Percentiles rank a stretch among this genome's conserved stretches.
Evolutionary conservation across 2,113 vertebrate species (phyloP).

Genomic region (Aplodontia rufa): DNA sequence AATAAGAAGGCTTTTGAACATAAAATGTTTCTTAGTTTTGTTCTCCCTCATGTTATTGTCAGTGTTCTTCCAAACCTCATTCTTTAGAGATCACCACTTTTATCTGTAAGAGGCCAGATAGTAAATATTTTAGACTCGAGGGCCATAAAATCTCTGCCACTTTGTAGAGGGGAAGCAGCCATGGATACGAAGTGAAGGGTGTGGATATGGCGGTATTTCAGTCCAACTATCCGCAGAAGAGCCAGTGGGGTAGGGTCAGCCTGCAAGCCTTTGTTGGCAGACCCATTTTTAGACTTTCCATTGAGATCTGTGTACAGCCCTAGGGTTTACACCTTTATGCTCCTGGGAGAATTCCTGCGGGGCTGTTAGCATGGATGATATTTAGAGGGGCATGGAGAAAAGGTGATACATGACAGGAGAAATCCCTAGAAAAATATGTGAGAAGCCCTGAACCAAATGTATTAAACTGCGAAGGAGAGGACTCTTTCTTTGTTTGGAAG

Average conservation of each 20-base stretch:
- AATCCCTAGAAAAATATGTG: neutral
- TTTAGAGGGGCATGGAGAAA: neutral
- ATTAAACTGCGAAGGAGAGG: neutral
- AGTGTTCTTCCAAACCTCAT: neutral
- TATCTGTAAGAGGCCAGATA: neutral
- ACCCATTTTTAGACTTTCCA: neutral
- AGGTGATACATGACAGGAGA: neutral
- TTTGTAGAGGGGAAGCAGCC: neutral
- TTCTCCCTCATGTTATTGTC: neutral
- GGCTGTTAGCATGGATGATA: neutral
- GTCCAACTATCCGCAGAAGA: neutral
- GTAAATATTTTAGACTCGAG: neutral
- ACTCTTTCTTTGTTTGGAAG: slow-evolving; percentile 7
- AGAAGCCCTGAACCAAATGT: neutral
- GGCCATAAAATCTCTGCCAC: neutral
- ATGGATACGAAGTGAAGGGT: neutral
- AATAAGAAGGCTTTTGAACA: neutral
- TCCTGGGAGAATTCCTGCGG: slow-evolving; percentile 37
- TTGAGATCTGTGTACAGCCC: neutral
- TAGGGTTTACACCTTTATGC: neutral
- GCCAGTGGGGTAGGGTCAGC: neutral
- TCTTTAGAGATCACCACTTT: neutral
- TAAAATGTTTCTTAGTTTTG: slow-evolving; percentile 5
- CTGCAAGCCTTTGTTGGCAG: neutral
- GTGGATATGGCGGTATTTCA: neutral